phyloP scores from a whole-genome alignment of 2,797 vertebrate species.

The Galago senegalensis region DNA sequence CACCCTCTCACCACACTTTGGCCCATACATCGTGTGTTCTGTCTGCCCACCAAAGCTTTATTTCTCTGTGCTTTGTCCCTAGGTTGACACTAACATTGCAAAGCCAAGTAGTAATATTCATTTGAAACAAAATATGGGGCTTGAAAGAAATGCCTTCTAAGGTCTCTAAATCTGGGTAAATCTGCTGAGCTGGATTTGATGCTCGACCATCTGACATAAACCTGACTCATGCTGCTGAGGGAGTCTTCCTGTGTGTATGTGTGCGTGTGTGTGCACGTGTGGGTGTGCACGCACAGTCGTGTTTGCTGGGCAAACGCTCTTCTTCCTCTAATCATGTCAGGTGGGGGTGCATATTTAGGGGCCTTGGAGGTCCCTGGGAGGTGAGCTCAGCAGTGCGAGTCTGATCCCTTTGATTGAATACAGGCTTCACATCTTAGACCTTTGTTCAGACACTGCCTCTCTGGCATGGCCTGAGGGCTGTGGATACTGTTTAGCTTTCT shows the following conservation, averaged over 20 bases:
- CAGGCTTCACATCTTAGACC: constrained; percentile 4
- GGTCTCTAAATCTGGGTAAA: background rate
- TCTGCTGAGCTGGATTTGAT: background rate
- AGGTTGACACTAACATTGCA: background rate
- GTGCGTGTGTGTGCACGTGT: rapidly evolving
- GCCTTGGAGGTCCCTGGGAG: background rate
- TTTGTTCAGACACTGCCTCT: constrained; percentile 65
- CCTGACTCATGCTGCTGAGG: background rate
- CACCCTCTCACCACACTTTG: rapidly evolving
- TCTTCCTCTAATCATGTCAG: background rate
- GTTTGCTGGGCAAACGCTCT: background rate
- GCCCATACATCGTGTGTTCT: rapidly evolving
- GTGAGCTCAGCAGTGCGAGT: background rate
- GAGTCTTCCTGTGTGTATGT: background rate
- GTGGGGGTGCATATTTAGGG: background rate
- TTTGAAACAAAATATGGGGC: background rate
- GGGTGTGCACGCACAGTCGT: rapidly evolving
- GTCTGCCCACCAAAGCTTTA: background rate
- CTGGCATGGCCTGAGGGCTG: constrained; percentile 37
- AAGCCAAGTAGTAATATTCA: background rate
- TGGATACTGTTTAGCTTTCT: constrained; percentile 48
- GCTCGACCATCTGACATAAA: background rate
- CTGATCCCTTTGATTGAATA: constrained; percentile 61
- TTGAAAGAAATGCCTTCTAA: background rate
- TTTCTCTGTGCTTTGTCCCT: background rate